phyloP scores from a whole-genome alignment of 2,113 vertebrate genomes.

The Pomatostomus ruficeps region DNA sequence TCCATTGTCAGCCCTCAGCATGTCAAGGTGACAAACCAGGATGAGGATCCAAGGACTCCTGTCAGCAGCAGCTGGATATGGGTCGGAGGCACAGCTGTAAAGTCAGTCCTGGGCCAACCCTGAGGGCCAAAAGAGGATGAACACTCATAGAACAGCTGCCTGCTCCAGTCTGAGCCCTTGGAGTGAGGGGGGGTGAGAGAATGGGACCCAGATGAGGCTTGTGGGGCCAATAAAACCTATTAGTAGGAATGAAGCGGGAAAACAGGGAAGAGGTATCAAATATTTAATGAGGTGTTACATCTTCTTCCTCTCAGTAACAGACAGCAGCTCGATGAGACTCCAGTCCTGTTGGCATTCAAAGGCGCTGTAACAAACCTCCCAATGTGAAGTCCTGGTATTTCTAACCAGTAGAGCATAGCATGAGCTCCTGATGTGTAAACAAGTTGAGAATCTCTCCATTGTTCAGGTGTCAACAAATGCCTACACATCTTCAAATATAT shows the following conservation, averaged over 20 bases:
- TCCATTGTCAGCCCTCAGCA: neutral
- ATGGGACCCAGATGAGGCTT: neutral
- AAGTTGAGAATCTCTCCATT: neutral
- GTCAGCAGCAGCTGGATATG: neutral
- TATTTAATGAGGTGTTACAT: neutral
- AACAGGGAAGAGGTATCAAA: neutral
- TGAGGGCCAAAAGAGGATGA: neutral
- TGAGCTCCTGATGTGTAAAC: neutral
- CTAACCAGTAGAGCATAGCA: neutral
- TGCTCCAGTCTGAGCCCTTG: neutral
- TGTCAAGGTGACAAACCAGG: neutral
- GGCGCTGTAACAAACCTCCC: neutral
- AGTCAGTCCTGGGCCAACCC: fast-evolving
- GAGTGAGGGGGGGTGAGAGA: fast-evolving
- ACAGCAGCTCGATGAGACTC: fast-evolving
- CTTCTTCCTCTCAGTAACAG: neutral
- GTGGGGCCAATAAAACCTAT: neutral
- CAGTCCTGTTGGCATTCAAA: neutral
- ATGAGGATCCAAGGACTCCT: neutral
- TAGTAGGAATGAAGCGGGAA: neutral
- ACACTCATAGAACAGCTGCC: neutral
- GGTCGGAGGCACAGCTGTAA: neutral
- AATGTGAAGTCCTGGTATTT: neutral
- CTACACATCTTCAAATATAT: neutral
- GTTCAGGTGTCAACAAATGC: neutral